Evolutionary conservation across 2,888 invertebrate species (phyloP), one percentile per base, ranked within the genome.

Genomic region (Drosophila austrosaltans): DNA sequence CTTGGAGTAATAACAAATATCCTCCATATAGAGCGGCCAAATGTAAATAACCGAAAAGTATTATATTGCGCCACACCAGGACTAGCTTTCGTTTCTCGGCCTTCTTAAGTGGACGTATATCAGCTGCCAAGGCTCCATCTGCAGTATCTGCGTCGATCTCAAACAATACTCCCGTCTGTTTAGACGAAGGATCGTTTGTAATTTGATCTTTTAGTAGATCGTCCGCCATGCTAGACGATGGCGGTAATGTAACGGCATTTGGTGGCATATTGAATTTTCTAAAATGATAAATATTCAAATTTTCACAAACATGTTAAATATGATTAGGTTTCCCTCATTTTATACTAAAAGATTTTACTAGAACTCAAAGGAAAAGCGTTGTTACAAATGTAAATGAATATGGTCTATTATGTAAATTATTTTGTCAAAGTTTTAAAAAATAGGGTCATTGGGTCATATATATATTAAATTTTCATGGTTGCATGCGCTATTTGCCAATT

Each of bases 51-150:
- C 93, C 93, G 89, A 97, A 97, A 0, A 96, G 93, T 3, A 95
- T 91, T 56, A 97, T 96, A 89, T 97, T 97, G 73, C 96, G 94
- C 97, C 97, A 97, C 1, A 97, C 97, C 63, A 95, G 91, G 86
- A 94, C 92, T 63, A 93, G 89, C 70, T 94, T 94, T 32, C 93
- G 92, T 60, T 93, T 93, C 76, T 95, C 94, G 0, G 95, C 94
- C 40, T 86, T 85, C 68, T 94, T 94, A 20, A 94, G 89, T 32
- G 92, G 90, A 0, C 93, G 92, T 1, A 94, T 93, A 77, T 94
- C 94, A 77, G 93, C 93, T 36, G 90, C 93, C 36, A 94, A 89
- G 0, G 94, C 94, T 7, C 94, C 92, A 86, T 94, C 95, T 1
- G 92, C 70, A 1, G 95, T 94, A 79, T 95, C 95, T 1, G 94